Evolutionary conservation across 2,888 invertebrate species (phyloP).

Genomic region (Tridacna gigas): DNA sequence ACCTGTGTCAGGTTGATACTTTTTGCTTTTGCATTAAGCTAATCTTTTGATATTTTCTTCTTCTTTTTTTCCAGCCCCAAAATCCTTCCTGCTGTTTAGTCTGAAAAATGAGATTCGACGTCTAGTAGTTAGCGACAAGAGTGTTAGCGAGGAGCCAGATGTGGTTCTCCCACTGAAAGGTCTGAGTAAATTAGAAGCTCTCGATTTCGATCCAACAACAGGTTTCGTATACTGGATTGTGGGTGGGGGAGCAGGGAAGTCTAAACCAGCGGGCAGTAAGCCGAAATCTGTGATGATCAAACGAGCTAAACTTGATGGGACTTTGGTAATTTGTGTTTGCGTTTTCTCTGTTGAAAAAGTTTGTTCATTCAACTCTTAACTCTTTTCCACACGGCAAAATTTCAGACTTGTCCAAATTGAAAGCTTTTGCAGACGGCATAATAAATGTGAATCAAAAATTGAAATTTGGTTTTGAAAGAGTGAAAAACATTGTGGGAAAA

Average conservation of each 20-base stretch:
- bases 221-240: constrained; percentile 91
- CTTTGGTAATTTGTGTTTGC: constrained; percentile 82
- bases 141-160: constrained; percentile 90
- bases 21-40: no score
- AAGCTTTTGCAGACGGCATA: no score
- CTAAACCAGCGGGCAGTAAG: constrained; percentile 9
- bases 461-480: no score
- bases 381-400: neutral
- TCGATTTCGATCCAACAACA: constrained; percentile 94
- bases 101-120: constrained; percentile 93
- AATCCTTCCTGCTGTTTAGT: constrained; percentile 93
- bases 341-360: neutral
- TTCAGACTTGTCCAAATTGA: no score
- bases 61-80: constrained; percentile 87
- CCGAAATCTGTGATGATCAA: constrained; percentile 88
- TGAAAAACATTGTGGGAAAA: no score
- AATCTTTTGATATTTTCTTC: neutral
- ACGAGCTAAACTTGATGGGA: constrained; percentile 92
- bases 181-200: constrained; percentile 93
- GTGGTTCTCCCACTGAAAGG: constrained; percentile 92
- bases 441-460: no score
- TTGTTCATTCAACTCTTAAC: neutral
- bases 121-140: constrained; percentile 88
- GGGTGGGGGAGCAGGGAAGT: constrained; percentile 81
- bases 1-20: no score